Evolutionary conservation across 2,113 vertebrate species (phyloP).

Genomic region (Leptobrachium leishanense): DNA sequence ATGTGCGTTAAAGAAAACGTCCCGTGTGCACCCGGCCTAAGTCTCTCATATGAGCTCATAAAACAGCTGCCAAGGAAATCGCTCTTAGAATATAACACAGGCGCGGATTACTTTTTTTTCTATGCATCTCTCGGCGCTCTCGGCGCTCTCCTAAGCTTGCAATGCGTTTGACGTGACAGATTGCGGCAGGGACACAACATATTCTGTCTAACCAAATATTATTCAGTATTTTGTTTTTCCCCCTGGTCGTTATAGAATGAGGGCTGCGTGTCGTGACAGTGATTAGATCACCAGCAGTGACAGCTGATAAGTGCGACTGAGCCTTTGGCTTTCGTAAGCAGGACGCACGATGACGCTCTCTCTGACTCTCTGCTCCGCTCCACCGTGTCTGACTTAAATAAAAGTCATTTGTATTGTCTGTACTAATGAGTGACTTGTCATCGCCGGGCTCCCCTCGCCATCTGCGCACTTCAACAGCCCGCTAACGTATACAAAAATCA

Average conservation of each 20-base stretch:
- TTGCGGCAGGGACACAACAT: not conserved
- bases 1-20: too few relatives aligned
- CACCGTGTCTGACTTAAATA: not conserved
- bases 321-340: not conserved
- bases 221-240: not conserved
- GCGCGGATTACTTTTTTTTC: too few relatives aligned
- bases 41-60: too few relatives aligned
- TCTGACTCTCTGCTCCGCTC: not conserved
- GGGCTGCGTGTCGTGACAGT: not conserved
- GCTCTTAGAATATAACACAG: too few relatives aligned
- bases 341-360: constrained; percentile 19
- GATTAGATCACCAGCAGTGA: not conserved
- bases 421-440: not conserved
- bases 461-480: too few relatives aligned
- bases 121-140: too few relatives aligned
- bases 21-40: too few relatives aligned
- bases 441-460: not conserved
- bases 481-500: too few relatives aligned
- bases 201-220: too few relatives aligned
- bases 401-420: not conserved
- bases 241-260: not conserved
- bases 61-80: too few relatives aligned
- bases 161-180: too few relatives aligned
- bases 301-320: not conserved
- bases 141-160: too few relatives aligned